phyloP scores from a whole-genome alignment of 2,113 vertebrate genomes.

The Scomber scombrus region DNA sequence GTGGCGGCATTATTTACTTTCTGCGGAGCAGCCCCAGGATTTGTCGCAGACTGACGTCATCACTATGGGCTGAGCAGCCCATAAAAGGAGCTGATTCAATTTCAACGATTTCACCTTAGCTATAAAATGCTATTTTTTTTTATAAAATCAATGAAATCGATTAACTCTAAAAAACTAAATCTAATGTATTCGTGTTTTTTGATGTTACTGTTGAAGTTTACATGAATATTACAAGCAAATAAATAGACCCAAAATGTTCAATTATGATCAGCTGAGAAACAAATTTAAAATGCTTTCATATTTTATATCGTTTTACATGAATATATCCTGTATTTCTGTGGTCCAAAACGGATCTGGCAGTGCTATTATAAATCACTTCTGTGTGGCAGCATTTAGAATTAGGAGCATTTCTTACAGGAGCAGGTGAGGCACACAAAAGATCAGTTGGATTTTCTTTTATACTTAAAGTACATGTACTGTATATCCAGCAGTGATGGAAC shows the following conservation, averaged over 20 bases:
- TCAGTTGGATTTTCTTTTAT: too few relatives aligned
- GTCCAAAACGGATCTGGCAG: background rate
- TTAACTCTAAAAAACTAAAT: background rate
- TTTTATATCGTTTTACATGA: too few relatives aligned
- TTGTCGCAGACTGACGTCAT: background rate
- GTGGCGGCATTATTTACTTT: constrained; percentile 30
- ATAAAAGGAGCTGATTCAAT: background rate
- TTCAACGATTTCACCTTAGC: background rate
- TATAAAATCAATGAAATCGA: too few relatives aligned
- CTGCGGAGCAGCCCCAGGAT: constrained; percentile 1
- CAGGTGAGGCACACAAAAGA: too few relatives aligned
- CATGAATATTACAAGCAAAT: background rate
- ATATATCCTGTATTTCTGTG: background rate
- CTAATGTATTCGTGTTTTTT: background rate
- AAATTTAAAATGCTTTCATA: too few relatives aligned
- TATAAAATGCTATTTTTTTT: background rate
- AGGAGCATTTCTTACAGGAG: too few relatives aligned
- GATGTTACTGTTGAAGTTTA: background rate
- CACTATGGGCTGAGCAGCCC: constrained; percentile 20
- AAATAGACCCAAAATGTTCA: background rate
- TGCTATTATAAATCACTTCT: background rate
- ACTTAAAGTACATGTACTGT: too few relatives aligned
- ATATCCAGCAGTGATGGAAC: too few relatives aligned
- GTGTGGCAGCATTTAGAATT: too few relatives aligned
- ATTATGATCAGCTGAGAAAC: too few relatives aligned